Evolutionary conservation across 1,140 invertebrate species (phyloP), one percentile per base, ranked within the genome.

Genomic region (Nymphalis io): DNA sequence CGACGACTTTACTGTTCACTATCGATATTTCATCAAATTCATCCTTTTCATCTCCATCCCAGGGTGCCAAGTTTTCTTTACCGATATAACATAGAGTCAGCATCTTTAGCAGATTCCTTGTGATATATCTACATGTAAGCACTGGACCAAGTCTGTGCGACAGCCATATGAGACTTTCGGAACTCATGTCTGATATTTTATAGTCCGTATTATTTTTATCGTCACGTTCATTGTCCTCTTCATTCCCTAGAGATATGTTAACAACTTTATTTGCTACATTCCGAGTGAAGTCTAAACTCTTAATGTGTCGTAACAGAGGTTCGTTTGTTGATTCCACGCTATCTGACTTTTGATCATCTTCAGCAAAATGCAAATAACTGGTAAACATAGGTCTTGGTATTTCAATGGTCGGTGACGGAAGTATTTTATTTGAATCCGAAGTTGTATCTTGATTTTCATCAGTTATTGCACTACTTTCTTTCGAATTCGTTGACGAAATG

Each of bases 111-210:
- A 99, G 92, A 93, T 99, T 99, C 46, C 97, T 93, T 0, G 98
- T 97, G 21, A 99, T 93, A 92, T 97, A 96, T 74, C 96, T 95
- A 15, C 98, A 97, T 3, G 98, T 98, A 6, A 99, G 93, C 23
- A 99, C 96, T 0, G 98, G 98, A 0, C 98, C 98, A n/a, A 99
- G 90, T 74, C 98, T 94, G 91, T 98, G 96, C 1, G 97, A 95
- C 20, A 99, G 84, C 98, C 98, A 99, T 48, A 97, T 95, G 0
- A 99, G 92, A 82, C 96, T 98, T 82, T 98, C 98, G 0, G 95
- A 94, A 79, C 97, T 97, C 93, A 98, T 96, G 84, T 98, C 97
- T 0, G 96, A 96, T 72, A 98, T 96, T 87, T 95, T 95, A 51
- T 78, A 92, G 5, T 71, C 61, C 18, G 73, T 72, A 39, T 74